Base-by-base conservation (phyloP, 2,888 invertebrate genomes). In the Ophion ventricosus region DNA sequence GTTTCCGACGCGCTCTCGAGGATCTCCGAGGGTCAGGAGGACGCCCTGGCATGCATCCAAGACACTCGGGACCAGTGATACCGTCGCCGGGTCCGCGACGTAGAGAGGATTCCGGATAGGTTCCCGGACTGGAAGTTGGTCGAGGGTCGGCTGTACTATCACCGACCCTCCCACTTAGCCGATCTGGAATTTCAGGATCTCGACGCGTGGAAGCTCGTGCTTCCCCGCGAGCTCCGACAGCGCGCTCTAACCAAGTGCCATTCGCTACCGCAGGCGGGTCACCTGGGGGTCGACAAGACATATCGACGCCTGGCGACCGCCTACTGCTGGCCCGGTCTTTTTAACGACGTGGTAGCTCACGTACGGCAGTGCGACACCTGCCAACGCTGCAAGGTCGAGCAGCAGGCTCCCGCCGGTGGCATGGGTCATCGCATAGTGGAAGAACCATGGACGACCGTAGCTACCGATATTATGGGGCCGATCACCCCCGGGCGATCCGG, bases 381-480 rank as follows among this genome's bases (percentile, higher is more conserved):
- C 14, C 43, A 43, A 23, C 20, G 43, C 20, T 10, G 40, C 3
- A 66, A 66, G 11, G 43, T 66, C 10, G 10, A 67, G 17, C 69
- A 69, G n/a, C 11, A 14, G 2, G 56, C 70, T n/a, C 70, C 70
- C 1, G 20, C 35, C 1, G 70, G 70, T 35, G 20, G 56, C 57
- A 82, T 54, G 54, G 84, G 43, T 35, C 70, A 25, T 25, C 8
- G 67, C 2, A 25, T 67, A 0, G 70, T 84, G 0, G 72, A 76
- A 26, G 35, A 70, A 57, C 82, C 86, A 0, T 89, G 88, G 88
- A 14, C 67, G 0, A 49, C 49, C 4, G 67, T 67, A 5, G 87
- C 85, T 1, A 76, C 86, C 0, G 87, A 87, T 20, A 56, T 82
- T 0, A 82, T 82, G 80, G 86, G 87, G 14, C 87, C 87, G 1